Conservation (phyloP, 1,140 invertebrate genomes). For the Drosophila insularis region DNA sequence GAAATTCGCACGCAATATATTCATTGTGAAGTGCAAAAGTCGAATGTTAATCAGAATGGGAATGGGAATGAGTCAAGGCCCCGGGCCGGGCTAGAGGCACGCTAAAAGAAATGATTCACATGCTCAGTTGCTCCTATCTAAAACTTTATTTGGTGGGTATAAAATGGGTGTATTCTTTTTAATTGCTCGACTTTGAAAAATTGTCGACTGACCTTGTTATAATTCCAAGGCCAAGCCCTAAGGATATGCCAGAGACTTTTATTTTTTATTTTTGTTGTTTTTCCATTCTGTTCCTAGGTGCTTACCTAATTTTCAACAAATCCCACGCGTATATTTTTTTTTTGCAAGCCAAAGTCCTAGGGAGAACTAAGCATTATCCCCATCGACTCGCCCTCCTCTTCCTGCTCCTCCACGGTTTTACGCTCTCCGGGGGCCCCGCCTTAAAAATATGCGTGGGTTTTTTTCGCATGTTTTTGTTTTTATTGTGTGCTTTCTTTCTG, state of each 20-base stretch:
- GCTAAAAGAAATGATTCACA: background rate
- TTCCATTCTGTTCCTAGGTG: conserved; percentile 24
- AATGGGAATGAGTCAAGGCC: conserved; percentile 26
- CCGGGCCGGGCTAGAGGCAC: background rate
- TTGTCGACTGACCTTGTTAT: conserved; percentile 8
- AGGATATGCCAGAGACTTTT: background rate
- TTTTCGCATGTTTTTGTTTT: background rate
- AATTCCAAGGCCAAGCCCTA: conserved; percentile 5
- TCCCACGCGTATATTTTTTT: conserved; percentile 28
- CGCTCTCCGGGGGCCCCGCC: background rate
- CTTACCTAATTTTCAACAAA: conserved; percentile 30
- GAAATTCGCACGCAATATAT: conserved; percentile 32
- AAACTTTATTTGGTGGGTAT: background rate
- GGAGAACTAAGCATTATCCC: conserved; percentile 32
- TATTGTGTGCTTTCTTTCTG: conserved; percentile 23
- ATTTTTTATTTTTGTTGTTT: background rate
- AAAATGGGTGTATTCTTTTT: conserved; percentile 8
- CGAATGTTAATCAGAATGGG: background rate
- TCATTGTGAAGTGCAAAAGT: conserved; percentile 7
- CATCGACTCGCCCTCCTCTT: background rate
- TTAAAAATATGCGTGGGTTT: conserved; percentile 17
- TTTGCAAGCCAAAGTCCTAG: conserved; percentile 28
- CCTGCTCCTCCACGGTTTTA: no score
- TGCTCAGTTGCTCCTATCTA: background rate
- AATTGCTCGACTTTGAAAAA: conserved; percentile 7